A percentile compares a stretch with the other conserved stretches of the same genome.
These are phyloP conservation scores for Ferrisia virgata DNA, from an alignment of 2,888 invertebrate genomes.

Conservation along the genomic window DNA sequence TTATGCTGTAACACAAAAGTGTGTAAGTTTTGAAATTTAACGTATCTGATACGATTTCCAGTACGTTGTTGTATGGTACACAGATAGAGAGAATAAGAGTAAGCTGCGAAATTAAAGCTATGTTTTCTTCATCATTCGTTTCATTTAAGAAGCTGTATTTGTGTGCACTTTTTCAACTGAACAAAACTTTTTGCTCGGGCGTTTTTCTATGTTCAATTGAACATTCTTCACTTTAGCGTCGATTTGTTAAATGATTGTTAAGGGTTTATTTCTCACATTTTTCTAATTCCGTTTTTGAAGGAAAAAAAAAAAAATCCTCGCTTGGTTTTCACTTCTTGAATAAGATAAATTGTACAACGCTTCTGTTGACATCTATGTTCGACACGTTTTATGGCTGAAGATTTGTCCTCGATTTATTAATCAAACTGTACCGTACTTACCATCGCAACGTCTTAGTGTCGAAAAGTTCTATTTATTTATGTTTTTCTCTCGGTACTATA, in stretches of 20 bases:
- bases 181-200: not conserved
- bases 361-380: not conserved
- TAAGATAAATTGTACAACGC: not conserved
- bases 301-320: not conserved
- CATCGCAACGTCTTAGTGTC: too few species aligned
- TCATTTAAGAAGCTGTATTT: not conserved
- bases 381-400: not conserved
- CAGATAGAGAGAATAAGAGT: too few species aligned
- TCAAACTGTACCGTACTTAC: not conserved
- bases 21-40: not conserved
- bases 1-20: too few species aligned
- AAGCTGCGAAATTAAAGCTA: not conserved
- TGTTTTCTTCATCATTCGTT: not conserved
- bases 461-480: not conserved
- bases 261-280: not conserved
- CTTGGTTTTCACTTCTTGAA: not conserved
- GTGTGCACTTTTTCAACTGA: too few species aligned
- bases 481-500: too few species aligned
- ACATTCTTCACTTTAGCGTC: not conserved
- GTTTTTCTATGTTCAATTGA: not conserved
- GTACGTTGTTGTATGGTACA: too few species aligned
- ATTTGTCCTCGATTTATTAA: not conserved
- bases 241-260: conserved; percentile 1
- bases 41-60: too few species aligned
- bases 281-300: not conserved